A percentile compares a stretch with the other conserved stretches of the same genome.
Conservation (phyloP, 1,140 invertebrate species). For the Camponotus vicinus region DNA sequence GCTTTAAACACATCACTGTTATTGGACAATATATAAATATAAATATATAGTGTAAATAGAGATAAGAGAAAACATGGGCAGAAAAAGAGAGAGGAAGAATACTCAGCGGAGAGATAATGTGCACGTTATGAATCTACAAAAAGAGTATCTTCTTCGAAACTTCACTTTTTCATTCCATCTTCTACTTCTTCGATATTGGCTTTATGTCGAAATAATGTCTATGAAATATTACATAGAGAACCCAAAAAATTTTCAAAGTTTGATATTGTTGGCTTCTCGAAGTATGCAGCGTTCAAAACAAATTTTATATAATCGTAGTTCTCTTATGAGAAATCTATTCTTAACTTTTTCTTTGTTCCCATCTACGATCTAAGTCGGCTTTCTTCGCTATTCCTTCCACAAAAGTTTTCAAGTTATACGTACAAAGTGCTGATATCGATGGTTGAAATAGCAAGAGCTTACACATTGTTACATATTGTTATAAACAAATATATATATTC, state of each 20-base stretch:
- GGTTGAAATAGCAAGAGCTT: slow-evolving; percentile 3
- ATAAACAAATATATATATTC: neutral
- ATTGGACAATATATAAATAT: neutral
- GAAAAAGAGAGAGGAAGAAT: neutral
- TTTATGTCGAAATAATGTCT: slow-evolving; percentile 19
- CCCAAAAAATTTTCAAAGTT: slow-evolving; percentile 29
- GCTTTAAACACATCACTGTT: slow-evolving; percentile 40
- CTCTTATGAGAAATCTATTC: slow-evolving; percentile 17
- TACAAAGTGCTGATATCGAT: slow-evolving; percentile 13
- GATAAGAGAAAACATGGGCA: neutral
- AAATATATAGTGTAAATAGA: neutral
- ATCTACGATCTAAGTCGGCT: slow-evolving; percentile 11
- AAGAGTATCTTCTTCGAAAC: slow-evolving; percentile 19
- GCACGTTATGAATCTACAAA: slow-evolving; percentile 32
- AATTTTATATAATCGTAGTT: slow-evolving; percentile 7
- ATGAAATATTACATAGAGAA: neutral
- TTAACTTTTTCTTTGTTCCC: neutral
- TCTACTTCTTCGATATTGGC: slow-evolving; percentile 8
- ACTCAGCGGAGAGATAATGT: neutral
- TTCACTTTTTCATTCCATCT: slow-evolving; percentile 13
- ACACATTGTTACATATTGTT: neutral
- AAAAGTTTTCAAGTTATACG: slow-evolving; percentile 34
- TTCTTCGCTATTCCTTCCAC: neutral
- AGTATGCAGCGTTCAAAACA: neutral
- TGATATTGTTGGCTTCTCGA: neutral